Conservation (phyloP, 2,888 invertebrate genomes). For the Drosophila pseudotakahashii region DNA sequence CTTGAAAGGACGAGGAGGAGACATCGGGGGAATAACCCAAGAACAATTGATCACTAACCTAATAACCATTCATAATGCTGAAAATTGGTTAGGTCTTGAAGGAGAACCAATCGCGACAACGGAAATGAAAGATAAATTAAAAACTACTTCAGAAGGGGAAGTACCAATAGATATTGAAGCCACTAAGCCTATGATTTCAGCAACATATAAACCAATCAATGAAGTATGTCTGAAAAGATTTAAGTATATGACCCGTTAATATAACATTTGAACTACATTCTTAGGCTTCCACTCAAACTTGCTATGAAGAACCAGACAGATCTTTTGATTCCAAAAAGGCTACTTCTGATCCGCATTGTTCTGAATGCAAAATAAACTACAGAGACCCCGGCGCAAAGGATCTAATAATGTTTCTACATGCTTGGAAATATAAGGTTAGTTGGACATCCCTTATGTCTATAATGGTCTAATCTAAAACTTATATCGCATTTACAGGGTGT, state of each 20-base stretch:
- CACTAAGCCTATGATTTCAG: not conserved
- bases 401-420: conserved; percentile 97
- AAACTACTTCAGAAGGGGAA: conserved; percentile 87
- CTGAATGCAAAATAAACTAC: conserved; percentile 96
- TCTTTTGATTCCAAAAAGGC: conserved; percentile 20
- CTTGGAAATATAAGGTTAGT: conserved; percentile 94
- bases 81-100: conserved; percentile 96
- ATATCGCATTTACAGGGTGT: conserved; percentile 88
- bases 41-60: conserved; percentile 94
- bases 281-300: conserved; percentile 35
- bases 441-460: not conserved
- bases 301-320: conserved; percentile 28
- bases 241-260: not conserved
- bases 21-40: conserved; percentile 93
- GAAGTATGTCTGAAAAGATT: not conserved
- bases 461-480: conserved; percentile 20
- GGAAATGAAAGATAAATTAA: conserved; percentile 81
- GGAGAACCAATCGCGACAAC: conserved; percentile 89
- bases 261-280: not conserved
- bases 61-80: conserved; percentile 95
- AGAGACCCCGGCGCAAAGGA: too few species aligned
- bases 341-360: conserved; percentile 87
- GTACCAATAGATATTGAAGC: not conserved
- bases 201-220: not conserved
- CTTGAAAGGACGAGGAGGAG: conserved; percentile 94